phyloP scores from a whole-genome alignment of 2,888 invertebrate species.

The Lithophane socia region DNA sequence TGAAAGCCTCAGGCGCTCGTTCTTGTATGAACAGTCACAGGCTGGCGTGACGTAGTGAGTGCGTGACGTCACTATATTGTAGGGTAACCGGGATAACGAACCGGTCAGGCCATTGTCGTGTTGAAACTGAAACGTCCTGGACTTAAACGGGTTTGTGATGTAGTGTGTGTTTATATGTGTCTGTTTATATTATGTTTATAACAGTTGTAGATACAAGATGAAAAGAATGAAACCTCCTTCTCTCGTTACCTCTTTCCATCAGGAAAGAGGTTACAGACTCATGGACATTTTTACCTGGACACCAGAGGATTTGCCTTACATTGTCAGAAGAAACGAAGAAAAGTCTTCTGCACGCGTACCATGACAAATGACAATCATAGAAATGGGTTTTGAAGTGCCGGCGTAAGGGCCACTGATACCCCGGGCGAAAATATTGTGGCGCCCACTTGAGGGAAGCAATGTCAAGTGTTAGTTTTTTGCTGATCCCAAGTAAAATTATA shows the following conservation, averaged over 20 bases:
- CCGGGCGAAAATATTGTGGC: too few relatives aligned
- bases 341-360: background rate
- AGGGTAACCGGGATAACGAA: slow-evolving; percentile 43
- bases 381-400: too few relatives aligned
- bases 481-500: too few relatives aligned
- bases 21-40: slow-evolving; percentile 22
- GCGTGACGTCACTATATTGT: background rate
- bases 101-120: slow-evolving; percentile 37
- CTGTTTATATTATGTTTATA: background rate
- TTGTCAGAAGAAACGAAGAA: background rate
- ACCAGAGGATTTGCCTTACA: background rate
- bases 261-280: background rate
- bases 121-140: slow-evolving; percentile 28
- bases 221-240: too few relatives aligned
- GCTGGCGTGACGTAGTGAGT: background rate
- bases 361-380: too few relatives aligned
- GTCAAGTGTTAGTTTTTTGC: too few relatives aligned
- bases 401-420: too few relatives aligned
- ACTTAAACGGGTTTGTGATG: slow-evolving; percentile 4
- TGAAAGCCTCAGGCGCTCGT: slow-evolving; percentile 14
- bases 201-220: background rate
- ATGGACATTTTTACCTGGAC: background rate
- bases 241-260: too few relatives aligned
- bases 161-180: background rate
- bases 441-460: too few relatives aligned